Evolutionary conservation across 2,113 vertebrate genomes (phyloP), one percentile per base, ranked within the genome.

Genomic region (Eubucco bourcierii): DNA sequence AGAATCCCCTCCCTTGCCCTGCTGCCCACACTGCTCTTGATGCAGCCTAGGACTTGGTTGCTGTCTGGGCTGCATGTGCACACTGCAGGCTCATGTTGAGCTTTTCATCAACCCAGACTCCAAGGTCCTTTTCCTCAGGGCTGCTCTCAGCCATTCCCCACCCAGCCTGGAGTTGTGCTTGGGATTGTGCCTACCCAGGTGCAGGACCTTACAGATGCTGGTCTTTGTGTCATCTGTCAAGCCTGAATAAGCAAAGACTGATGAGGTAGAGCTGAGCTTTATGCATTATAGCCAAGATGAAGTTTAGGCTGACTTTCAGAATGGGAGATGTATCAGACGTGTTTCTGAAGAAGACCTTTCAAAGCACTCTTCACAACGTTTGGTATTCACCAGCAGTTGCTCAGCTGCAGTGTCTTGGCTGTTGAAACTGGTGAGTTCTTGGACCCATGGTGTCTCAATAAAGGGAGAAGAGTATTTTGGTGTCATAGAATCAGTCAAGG

Each of bases 171-270:
- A n/a, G n/a, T n/a, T n/a, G n/a, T n/a, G n/a, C n/a, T n/a, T n/a
- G n/a, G n/a, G n/a, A n/a, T n/a, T n/a, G n/a, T n/a, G n/a, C n/a
- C n/a, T n/a, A n/a, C n/a, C n/a, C n/a, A n/a, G n/a, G n/a, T n/a
- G n/a, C n/a, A n/a, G n/a, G n/a, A n/a, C n/a, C n/a, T n/a, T n/a
- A n/a, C n/a, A n/a, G 67, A 80, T 94, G 59, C 28, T 70, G 87
- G 56, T 84, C 97, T 94, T 93, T 94, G 55, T 77, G 10, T 65
- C 24, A 59, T 60, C 95, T 90, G 81, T 88, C 91, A 70, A 84
- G 44, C 68, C 89, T 91, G 81, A 72, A 21, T 39, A 59, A 87
- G 58, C 80, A 59, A 19, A 87, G 91, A 1, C 33, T 44, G 83
- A 29, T 3, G 67, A 82, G 44, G 39, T 2, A 14, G 8, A 70